phyloP scores from a whole-genome alignment of 2,888 invertebrate species.

The Eumacrocentrus americanus region DNA sequence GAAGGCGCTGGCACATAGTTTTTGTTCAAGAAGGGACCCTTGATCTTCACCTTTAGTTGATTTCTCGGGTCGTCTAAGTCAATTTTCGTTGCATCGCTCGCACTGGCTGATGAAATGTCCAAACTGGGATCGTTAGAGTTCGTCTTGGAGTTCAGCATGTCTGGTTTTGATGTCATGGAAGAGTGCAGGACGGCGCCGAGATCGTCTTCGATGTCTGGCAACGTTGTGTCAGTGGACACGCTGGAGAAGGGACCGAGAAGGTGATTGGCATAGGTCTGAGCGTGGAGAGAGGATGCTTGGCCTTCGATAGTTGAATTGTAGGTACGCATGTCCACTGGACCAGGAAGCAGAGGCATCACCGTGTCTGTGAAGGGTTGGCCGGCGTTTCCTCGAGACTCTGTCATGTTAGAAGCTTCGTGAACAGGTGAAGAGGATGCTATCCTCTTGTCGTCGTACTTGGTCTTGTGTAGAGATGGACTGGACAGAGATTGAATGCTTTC shows the following conservation, averaged over 20 bases:
- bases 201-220: conserved; percentile 79
- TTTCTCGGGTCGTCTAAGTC: conserved; percentile 81
- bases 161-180: conserved; percentile 65
- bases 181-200: conserved; percentile 78
- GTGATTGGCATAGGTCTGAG: conserved; percentile 70
- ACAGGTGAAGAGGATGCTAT: conserved; percentile 49
- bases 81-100: conserved; percentile 68
- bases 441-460: conserved; percentile 48
- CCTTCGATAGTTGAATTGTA: conserved; percentile 72
- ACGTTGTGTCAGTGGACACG: conserved; percentile 73
- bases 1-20: conserved; percentile 71
- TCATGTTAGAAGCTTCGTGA: conserved; percentile 37
- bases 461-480: conserved; percentile 45
- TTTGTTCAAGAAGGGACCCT: conserved; percentile 82
- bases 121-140: conserved; percentile 40
- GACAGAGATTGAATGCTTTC: conserved; percentile 36
- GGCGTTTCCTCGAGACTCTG: conserved; percentile 45
- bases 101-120: conserved; percentile 58
- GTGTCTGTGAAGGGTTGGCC: conserved; percentile 65
- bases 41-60: conserved; percentile 88
- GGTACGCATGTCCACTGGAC: conserved; percentile 89
- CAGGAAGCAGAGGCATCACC: conserved; percentile 78
- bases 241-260: conserved; percentile 72
- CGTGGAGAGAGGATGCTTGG: conserved; percentile 64
- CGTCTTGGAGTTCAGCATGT: conserved; percentile 42